phyloP scores from a whole-genome alignment of 2,797 vertebrate species.

The Threskiornis aethiopicus region DNA sequence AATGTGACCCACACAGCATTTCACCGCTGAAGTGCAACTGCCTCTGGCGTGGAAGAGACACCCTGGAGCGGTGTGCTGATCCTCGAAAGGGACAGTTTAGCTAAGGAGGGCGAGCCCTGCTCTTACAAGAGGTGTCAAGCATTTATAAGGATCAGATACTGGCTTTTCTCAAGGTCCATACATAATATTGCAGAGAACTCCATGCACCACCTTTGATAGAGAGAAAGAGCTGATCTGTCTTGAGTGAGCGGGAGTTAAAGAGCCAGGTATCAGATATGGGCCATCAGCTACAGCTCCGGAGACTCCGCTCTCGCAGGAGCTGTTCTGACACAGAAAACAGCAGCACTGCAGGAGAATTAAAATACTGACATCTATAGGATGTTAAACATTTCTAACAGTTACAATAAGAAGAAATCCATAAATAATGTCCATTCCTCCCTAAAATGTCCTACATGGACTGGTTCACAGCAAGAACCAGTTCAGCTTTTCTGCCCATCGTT shows the following conservation, averaged over 20 bases:
- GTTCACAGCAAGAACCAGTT: neutral
- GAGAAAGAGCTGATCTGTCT: neutral
- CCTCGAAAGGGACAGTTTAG: fast-evolving
- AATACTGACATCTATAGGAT: neutral
- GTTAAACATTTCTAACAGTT: neutral
- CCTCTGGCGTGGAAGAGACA: neutral
- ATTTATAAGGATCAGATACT: neutral
- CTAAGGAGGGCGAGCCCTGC: neutral
- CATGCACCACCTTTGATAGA: neutral
- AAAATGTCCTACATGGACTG: neutral
- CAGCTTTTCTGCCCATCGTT: neutral
- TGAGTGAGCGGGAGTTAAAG: neutral
- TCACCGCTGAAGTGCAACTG: neutral
- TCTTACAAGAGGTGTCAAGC: neutral
- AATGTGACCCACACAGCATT: neutral
- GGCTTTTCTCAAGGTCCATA: neutral
- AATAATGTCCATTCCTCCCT: neutral
- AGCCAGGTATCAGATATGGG: neutral
- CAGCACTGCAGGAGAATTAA: neutral
- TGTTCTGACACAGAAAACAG: neutral
- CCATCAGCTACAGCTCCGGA: neutral
- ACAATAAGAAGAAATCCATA: neutral
- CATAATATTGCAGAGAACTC: neutral
- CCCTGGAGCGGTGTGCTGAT: neutral
- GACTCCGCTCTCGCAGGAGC: neutral